Percentiles rank a stretch among this genome's conserved stretches.
These are phyloP conservation scores for Antennarius striatus DNA, from an alignment of 2,113 vertebrate species.

Conservation along the genomic window DNA sequence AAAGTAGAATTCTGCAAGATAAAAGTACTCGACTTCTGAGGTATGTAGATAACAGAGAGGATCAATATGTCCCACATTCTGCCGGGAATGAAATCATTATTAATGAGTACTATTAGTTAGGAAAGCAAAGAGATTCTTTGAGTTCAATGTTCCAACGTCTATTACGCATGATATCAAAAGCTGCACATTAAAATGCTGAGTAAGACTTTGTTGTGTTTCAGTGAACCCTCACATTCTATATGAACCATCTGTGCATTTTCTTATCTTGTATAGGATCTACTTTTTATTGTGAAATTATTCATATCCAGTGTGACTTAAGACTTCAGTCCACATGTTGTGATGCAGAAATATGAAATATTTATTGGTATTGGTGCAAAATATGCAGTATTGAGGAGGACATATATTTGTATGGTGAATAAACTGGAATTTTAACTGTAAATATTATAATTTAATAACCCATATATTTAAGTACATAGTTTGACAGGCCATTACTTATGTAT, in stretches of 20 bases:
- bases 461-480: no score
- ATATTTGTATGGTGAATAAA: no score
- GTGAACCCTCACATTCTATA: background rate
- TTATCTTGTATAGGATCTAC: background rate
- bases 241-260: background rate
- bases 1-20: slow-evolving; percentile 40
- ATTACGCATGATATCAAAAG: slow-evolving; percentile 6
- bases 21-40: slow-evolving; percentile 54
- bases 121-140: background rate
- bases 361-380: no score
- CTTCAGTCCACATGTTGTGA: no score
- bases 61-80: slow-evolving; percentile 49
- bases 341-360: no score
- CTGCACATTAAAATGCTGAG: slow-evolving; percentile 16
- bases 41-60: slow-evolving; percentile 47
- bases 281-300: no score
- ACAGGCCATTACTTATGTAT: no score
- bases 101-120: slow-evolving; percentile 46
- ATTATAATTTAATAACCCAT: no score
- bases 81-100: slow-evolving; percentile 23
- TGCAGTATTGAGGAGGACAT: no score
- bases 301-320: no score
- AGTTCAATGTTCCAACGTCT: background rate
- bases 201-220: slow-evolving; percentile 2
- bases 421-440: no score